A percentile compares a stretch with the other conserved stretches of the same genome.
Evolutionary conservation across 2,113 vertebrate species (phyloP).

Genomic region (Pipa parva): DNA sequence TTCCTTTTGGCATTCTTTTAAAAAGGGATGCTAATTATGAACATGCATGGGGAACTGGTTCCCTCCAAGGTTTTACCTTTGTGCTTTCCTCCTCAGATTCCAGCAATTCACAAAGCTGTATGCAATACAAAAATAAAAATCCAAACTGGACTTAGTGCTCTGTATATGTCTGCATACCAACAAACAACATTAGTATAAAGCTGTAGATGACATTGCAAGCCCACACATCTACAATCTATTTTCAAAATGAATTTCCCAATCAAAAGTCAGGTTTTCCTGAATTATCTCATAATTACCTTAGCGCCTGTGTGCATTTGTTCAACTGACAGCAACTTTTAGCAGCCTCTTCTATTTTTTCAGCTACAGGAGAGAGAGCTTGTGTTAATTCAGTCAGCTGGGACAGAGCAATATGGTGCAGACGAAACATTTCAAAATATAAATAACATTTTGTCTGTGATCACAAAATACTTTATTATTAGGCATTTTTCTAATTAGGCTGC

Average conservation of each 20-base stretch:
- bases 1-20: conserved; percentile 49
- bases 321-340: not conserved
- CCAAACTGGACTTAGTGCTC: conserved; percentile 65
- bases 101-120: conserved; percentile 71
- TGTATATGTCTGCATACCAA: conserved; percentile 73
- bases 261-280: not conserved
- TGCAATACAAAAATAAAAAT: conserved; percentile 64
- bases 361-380: conserved; percentile 4
- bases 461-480: conserved; percentile 18
- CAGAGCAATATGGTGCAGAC: conserved; percentile 57
- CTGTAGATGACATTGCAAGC: conserved; percentile 5
- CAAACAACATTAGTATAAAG: conserved; percentile 44
- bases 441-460: conserved; percentile 15
- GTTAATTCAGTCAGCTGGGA: conserved; percentile 55
- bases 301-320: not conserved
- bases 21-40: conserved; percentile 32
- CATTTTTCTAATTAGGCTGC: conserved; percentile 30
- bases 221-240: not conserved
- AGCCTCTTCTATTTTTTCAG: not conserved
- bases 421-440: conserved; percentile 51
- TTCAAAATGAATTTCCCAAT: not conserved
- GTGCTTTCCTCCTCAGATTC: conserved; percentile 66
- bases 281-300: not conserved
- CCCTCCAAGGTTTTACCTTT: conserved; percentile 65
- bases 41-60: conserved; percentile 72